A percentile compares a stretch with the other conserved stretches of the same genome.
Evolutionary conservation across 2,888 invertebrate species (phyloP).

Genomic region (Aelia acuminata): DNA sequence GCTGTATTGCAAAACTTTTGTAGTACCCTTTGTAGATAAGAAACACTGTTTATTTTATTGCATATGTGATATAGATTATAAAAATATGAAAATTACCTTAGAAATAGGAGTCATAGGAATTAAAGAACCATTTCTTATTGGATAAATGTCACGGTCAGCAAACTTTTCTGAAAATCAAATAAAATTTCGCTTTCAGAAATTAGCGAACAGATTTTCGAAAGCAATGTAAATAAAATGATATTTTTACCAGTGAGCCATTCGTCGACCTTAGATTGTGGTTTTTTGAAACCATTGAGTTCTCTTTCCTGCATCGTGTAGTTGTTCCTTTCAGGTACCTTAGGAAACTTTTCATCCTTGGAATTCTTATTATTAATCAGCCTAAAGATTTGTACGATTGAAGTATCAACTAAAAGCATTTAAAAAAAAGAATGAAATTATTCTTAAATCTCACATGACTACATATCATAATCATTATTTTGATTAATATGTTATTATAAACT

Average conservation of each 20-base stretch:
- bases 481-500: too few species aligned
- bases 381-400: background rate
- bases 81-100: constrained; percentile 25
- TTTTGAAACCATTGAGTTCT: constrained; percentile 25
- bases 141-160: background rate
- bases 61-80: background rate
- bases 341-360: background rate
- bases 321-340: background rate
- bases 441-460: too few species aligned
- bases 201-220: background rate
- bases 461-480: too few species aligned
- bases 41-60: background rate
- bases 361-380: constrained; percentile 9
- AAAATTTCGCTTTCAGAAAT: background rate
- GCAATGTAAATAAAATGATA: background rate
- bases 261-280: constrained; percentile 49
- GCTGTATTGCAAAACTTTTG: too few species aligned
- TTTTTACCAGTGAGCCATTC: constrained; percentile 50
- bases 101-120: background rate
- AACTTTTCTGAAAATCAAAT: constrained; percentile 47
- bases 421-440: background rate
- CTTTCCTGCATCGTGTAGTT: background rate
- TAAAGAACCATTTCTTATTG: constrained; percentile 14
- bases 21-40: too few species aligned
- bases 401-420: constrained; percentile 24